phyloP scores from a whole-genome alignment of 2,888 invertebrate genomes.

The Pelosia muscerda region DNA sequence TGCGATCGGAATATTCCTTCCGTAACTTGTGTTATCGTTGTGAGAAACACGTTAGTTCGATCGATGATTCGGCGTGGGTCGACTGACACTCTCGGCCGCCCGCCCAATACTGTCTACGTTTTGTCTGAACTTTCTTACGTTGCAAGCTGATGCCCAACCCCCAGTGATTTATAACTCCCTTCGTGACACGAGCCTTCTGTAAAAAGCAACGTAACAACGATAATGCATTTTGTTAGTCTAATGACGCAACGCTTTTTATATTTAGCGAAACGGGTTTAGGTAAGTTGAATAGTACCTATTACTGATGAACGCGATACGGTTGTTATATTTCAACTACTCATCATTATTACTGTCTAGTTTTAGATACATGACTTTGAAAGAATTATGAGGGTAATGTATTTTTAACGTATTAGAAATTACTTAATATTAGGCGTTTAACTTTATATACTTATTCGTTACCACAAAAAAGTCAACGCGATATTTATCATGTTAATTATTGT shows the following conservation, averaged over 20 bases:
- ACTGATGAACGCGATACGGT: conserved; percentile 22
- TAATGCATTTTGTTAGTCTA: conserved; percentile 68
- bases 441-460: not conserved
- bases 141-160: conserved; percentile 57
- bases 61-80: conserved; percentile 44
- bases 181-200: conserved; percentile 73
- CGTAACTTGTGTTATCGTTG: conserved; percentile 48
- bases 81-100: conserved; percentile 69
- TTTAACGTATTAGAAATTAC: not conserved
- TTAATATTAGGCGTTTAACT: not conserved
- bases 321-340: not conserved
- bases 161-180: conserved; percentile 74
- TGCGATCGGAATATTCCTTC: conserved; percentile 50
- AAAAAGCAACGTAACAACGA: conserved; percentile 68
- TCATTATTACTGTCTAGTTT: conserved; percentile 2
- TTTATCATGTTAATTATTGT: no score
- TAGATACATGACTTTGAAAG: not conserved
- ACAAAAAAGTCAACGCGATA: no score
- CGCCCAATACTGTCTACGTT: conserved; percentile 69
- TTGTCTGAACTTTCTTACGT: conserved; percentile 35
- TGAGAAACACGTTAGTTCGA: conserved; percentile 52
- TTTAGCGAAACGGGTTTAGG: conserved; percentile 36
- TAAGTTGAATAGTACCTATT: conserved; percentile 45
- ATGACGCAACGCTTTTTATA: conserved; percentile 61
- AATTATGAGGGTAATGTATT: not conserved